These are phyloP conservation scores for Drosophila buzzatii DNA, from an alignment of 2,888 invertebrate species.

Conservation along the genomic window DNA sequence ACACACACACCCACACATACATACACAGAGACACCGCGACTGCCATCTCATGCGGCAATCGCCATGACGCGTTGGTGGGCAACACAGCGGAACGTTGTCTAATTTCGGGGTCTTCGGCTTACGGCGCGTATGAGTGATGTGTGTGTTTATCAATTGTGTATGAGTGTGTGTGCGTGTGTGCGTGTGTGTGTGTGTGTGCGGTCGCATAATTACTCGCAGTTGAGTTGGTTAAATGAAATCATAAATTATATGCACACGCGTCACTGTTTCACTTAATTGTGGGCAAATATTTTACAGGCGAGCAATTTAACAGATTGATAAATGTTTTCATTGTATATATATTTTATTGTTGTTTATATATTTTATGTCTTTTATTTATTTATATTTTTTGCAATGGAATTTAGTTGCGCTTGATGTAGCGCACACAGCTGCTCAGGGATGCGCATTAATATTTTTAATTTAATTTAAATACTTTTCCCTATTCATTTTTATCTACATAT, in stretches of 20 bases:
- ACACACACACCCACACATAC: background rate
- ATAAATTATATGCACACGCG: constrained; percentile 71
- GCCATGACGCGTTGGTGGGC: constrained; percentile 19
- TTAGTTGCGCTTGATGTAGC: constrained; percentile 2
- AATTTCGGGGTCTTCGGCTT: constrained; percentile 41
- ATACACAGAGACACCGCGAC: background rate
- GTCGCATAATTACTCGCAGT: constrained; percentile 73
- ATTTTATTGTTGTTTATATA: background rate
- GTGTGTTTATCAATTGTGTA: constrained; percentile 21
- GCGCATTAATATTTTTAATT: constrained; percentile 15
- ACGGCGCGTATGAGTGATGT: constrained; percentile 55
- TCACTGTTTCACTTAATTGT: constrained; percentile 67
- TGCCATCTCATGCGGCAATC: background rate
- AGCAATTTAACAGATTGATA: constrained; percentile 63
- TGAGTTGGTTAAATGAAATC: constrained; percentile 76
- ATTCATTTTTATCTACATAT: background rate
- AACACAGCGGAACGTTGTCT: constrained; percentile 53
- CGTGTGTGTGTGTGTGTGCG: constrained; percentile 37
- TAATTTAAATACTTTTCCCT: constrained; percentile 4
- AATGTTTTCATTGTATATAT: constrained; percentile 32
- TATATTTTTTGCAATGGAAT: background rate
- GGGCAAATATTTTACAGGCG: constrained; percentile 65
- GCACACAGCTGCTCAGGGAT: constrained; percentile 4
- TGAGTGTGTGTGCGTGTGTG: constrained; percentile 7
- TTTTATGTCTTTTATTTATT: background rate